phyloP scores from a whole-genome alignment of 2,113 vertebrate species.

The Rhodinocichla rosea region DNA sequence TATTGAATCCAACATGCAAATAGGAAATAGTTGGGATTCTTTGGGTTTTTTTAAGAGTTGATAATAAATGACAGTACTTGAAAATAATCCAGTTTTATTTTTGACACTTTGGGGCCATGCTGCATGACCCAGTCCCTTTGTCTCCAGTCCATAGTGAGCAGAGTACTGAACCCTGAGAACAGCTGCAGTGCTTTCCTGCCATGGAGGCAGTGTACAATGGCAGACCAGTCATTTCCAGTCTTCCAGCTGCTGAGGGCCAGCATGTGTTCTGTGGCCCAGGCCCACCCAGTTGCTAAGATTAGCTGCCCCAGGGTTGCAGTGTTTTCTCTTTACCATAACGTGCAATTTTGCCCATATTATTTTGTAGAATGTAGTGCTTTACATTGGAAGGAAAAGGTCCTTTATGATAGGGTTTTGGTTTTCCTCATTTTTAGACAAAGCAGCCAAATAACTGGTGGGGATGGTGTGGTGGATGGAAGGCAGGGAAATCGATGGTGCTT shows the following conservation, averaged over 20 bases:
- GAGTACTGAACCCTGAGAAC: not conserved
- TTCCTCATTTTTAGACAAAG: not conserved
- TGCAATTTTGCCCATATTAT: not conserved
- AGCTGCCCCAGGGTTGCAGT: not conserved
- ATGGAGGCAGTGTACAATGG: not conserved
- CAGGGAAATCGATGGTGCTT: not conserved
- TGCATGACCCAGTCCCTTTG: not conserved
- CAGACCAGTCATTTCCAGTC: not conserved
- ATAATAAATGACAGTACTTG: not conserved
- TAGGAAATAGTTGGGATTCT: not conserved
- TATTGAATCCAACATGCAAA: not conserved
- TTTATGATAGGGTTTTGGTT: not conserved
- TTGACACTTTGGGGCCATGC: accelerated
- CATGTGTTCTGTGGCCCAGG: not conserved
- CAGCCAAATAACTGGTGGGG: not conserved
- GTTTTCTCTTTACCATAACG: not conserved
- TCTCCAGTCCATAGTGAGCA: not conserved
- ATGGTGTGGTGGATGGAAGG: no score
- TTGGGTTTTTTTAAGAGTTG: not conserved
- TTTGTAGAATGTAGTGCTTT: not conserved
- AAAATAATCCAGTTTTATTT: not conserved
- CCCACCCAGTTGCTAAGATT: not conserved
- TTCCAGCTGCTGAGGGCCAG: not conserved
- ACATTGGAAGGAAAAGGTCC: not conserved
- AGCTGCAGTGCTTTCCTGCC: not conserved